Percentiles rank a stretch among this genome's conserved stretches.
Evolutionary conservation across 2,113 vertebrate species (phyloP).

Genomic region (Paradoxurus hermaphroditus): DNA sequence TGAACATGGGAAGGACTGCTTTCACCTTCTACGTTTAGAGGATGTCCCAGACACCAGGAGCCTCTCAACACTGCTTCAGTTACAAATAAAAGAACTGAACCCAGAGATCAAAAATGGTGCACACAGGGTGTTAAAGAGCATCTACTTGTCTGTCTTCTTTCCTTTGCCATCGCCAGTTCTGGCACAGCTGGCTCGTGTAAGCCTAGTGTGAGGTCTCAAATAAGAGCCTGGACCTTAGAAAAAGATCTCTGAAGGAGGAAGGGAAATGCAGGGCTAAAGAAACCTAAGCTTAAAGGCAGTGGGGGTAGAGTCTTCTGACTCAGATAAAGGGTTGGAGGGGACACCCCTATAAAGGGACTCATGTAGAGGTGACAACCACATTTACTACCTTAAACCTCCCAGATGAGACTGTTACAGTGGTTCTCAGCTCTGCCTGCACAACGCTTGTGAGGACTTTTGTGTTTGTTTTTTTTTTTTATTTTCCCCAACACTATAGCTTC

Average conservation of each 20-base stretch:
- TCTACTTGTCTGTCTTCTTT: not conserved
- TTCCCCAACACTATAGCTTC: not conserved
- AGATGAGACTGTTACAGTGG: rapidly evolving
- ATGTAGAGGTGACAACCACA: no score
- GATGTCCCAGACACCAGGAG: not conserved
- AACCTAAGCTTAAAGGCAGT: not conserved
- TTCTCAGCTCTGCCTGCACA: not conserved
- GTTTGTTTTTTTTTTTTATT: not conserved
- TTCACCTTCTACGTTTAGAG: not conserved
- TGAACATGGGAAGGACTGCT: not conserved
- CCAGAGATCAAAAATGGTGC: not conserved
- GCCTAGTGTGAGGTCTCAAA: not conserved
- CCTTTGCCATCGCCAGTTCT: not conserved
- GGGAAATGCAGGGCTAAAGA: not conserved
- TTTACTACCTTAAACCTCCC: not conserved
- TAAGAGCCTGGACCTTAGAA: not conserved
- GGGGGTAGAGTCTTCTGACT: rapidly evolving
- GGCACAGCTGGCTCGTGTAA: not conserved
- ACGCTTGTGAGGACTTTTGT: not conserved
- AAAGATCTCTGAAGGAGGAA: not conserved
- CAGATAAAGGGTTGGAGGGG: not conserved
- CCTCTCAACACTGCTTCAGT: not conserved
- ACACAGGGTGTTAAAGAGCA: not conserved
- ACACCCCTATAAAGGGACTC: not conserved
- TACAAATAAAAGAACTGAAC: not conserved